phyloP scores from a whole-genome alignment of 2,888 invertebrate genomes.

The Pollenia amentaria region DNA sequence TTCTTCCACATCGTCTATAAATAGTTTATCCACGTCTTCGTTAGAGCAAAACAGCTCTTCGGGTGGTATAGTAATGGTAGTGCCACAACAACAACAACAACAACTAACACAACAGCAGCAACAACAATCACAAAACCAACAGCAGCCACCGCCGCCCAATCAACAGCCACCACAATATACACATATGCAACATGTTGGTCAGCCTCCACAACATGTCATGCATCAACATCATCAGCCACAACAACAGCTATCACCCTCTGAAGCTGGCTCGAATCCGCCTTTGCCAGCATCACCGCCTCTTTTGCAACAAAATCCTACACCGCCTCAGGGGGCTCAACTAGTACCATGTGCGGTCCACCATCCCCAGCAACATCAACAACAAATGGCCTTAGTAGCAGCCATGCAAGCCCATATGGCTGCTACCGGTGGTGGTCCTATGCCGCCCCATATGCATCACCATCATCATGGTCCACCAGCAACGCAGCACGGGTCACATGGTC shows the following conservation, averaged over 20 bases:
- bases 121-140: slow-evolving; percentile 74
- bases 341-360: slow-evolving; percentile 82
- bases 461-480: slow-evolving; percentile 75
- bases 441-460: slow-evolving; percentile 76
- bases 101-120: slow-evolving; percentile 69
- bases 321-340: slow-evolving; percentile 82
- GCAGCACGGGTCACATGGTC: slow-evolving; percentile 55
- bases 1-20: slow-evolving; percentile 74
- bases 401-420: slow-evolving; percentile 80
- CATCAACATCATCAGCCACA: slow-evolving; percentile 72
- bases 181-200: slow-evolving; percentile 69
- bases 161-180: slow-evolving; percentile 71
- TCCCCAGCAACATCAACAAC: slow-evolving; percentile 82
- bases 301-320: slow-evolving; percentile 81
- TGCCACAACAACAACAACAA: slow-evolving; percentile 73
- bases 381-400: slow-evolving; percentile 82
- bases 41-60: slow-evolving; percentile 61
- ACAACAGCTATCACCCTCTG: slow-evolving; percentile 81
- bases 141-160: slow-evolving; percentile 67
- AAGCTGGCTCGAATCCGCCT: slow-evolving; percentile 80
- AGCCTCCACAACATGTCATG: slow-evolving; percentile 71
- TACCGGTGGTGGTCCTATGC: slow-evolving; percentile 72
- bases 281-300: slow-evolving; percentile 82
- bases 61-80: slow-evolving; percentile 79
- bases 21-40: slow-evolving; percentile 72